Base-by-base conservation (phyloP, 2,888 invertebrate genomes). In the Antheraea yamamai region DNA sequence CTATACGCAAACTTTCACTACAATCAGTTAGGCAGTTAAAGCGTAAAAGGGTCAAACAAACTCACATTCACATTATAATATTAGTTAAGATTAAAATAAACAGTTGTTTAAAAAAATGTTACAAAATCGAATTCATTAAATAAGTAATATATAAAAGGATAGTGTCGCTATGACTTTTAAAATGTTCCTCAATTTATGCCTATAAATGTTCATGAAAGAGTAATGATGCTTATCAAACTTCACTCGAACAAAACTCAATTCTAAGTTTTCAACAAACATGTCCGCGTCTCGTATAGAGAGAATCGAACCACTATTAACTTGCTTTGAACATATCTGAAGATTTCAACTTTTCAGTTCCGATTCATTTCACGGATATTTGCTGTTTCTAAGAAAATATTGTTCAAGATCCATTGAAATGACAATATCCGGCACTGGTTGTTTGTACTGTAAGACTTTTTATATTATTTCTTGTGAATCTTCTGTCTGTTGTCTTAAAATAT, bases 291-390 rank as follows among this genome's bases (percentile, higher is more conserved):
- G 64, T 14, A 30, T 30, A 66, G 14, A 66, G 16, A 16, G 39
- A 70, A n/a, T 39, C 20, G n/a, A 70, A 10, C 18, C 35, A 39
- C 20, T 70, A 39, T 39, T 70, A 1, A n/a, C 68, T 68, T 26
- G 8, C 20, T 30, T 68, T 16, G 68, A 70, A 70, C 35, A 70
- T 70, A 20, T 20, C 39, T 66, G 35, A 30, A 74, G 83, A 85
- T 89, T 87, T 88, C 84, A 87, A 87, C 88, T 89, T 88, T 81
- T 80, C 78, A 82, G 83, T 84, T 82, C 83, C 79, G 79, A 81
- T 84, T 89, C 83, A 88, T 90, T 90, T 91, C 85, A 86, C 85
- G 88, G 84, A 81, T 85, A 85, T 88, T 89, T 86, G 81, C 81
- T 72, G 79, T 81, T 78, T 80, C 76, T 75, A 79, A 76, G 79